Evolutionary conservation across 2,113 vertebrate species (phyloP), one percentile per base, ranked within the genome.

Genomic region (Pycnonotus jocosus): DNA sequence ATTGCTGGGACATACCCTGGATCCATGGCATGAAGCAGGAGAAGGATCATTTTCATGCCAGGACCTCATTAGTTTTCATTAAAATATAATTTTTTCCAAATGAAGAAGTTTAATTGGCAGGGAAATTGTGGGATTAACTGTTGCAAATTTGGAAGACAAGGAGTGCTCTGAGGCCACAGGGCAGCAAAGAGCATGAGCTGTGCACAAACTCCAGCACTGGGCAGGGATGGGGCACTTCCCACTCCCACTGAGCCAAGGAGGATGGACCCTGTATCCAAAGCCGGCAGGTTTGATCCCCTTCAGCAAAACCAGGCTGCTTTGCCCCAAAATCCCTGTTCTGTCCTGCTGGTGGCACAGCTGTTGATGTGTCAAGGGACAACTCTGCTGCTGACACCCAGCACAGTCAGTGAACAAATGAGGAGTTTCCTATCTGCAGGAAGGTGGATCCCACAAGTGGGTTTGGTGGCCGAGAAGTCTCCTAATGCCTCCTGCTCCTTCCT

Each of bases 241-340:
- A 0, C 6, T 28, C 35, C 5, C 0, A 0, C 62, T 2, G 27
- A 20, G 17, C 57, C 54, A 0, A 1, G 4, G 2, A 23, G 2
- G 7, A 31, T 0, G 3, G 56, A 18, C 7, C 37, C 24, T 3
- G 28, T 5, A 33, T 6, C 9, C 6, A 25, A 1, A 69, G 20
- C 38, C 54, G 54, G 28, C 0, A 1, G 50, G 6, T 51, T 11
- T 21, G 7, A 6, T 18, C 37, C 1, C 0, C 33, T 42, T 16
- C 4, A 35, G 33, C 44, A 27, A 35, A 74, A 16, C 12, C 45
- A 22, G 31, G 58, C 58, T 20, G n/a, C 11, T 73, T 19, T 28
- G 18, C 8, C 64, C 27, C n/a, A 0, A 21, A 54, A 53, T 4
- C 37, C 10, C 45, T 7, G 2, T n/a, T 8, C 6, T 11, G 15